Evolutionary conservation across 2,113 vertebrate genomes (phyloP).

Genomic region (Coturnix japonica): DNA sequence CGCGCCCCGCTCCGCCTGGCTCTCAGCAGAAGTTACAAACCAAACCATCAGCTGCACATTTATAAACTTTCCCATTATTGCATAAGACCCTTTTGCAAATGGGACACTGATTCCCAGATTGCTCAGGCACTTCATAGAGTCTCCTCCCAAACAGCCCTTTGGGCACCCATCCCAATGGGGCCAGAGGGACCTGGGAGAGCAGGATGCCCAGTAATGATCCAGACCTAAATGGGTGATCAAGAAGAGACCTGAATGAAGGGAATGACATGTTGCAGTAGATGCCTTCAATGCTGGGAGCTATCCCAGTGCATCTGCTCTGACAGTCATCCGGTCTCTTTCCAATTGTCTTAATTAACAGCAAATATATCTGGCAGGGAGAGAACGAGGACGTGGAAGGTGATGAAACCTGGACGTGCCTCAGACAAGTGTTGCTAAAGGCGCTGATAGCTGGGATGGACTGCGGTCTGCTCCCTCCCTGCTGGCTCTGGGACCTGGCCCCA

Average conservation of each 20-base stretch:
- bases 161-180: background rate
- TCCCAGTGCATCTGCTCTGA: background rate
- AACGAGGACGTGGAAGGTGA: background rate
- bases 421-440: background rate
- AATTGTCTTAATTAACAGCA: background rate
- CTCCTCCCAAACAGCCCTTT: background rate
- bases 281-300: background rate
- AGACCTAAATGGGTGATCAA: background rate
- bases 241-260: background rate
- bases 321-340: background rate
- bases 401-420: background rate
- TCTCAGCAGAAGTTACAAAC: background rate
- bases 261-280: background rate
- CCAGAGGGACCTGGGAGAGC: background rate
- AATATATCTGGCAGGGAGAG: background rate
- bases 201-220: background rate
- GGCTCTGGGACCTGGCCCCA: background rate
- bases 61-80: background rate
- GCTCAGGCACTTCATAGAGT: background rate
- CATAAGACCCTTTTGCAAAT: background rate
- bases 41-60: background rate
- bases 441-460: background rate
- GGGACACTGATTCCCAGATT: background rate
- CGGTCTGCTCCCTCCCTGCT: background rate
- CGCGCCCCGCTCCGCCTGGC: background rate